These are phyloP conservation scores for Bombus picipes DNA, from an alignment of 1,140 invertebrate genomes.

Conservation along the genomic window DNA sequence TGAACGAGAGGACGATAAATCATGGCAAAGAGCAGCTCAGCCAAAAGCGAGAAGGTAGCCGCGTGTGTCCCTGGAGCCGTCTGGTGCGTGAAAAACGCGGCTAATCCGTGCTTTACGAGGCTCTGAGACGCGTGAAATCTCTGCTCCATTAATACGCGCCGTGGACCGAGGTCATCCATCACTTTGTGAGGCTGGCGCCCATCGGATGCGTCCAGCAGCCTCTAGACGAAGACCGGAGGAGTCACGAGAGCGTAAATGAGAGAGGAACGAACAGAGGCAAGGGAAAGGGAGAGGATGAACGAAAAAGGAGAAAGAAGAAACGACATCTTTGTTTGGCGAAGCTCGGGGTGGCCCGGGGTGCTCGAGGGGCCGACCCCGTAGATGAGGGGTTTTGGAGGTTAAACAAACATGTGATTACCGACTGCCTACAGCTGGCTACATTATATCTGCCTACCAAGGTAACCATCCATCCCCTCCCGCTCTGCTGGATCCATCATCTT, in stretches of 20 bases:
- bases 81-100: constrained; percentile 64
- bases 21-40: neutral
- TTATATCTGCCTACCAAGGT: constrained; percentile 80
- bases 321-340: constrained; percentile 78
- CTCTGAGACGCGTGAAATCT: constrained; percentile 79
- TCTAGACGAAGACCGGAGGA: neutral
- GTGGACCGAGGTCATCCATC: constrained; percentile 76
- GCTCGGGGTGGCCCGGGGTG: constrained; percentile 80
- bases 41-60: neutral
- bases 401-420: constrained; percentile 84
- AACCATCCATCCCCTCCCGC: constrained; percentile 64
- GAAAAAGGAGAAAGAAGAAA: constrained; percentile 65
- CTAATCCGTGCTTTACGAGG: constrained; percentile 65
- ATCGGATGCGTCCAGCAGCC: constrained; percentile 8
- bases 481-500: constrained; percentile 59
- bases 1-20: neutral
- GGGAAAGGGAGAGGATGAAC: neutral
- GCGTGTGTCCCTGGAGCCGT: neutral
- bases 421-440: constrained; percentile 82
- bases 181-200: constrained; percentile 51
- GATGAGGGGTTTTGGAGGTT: constrained; percentile 83
- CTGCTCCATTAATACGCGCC: constrained; percentile 75
- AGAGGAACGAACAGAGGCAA: constrained; percentile 11
- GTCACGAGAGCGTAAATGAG: neutral
- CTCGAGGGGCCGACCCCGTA: constrained; percentile 72